phyloP scores from a whole-genome alignment of 2,888 invertebrate genomes.

The Andrena bucephala region DNA sequence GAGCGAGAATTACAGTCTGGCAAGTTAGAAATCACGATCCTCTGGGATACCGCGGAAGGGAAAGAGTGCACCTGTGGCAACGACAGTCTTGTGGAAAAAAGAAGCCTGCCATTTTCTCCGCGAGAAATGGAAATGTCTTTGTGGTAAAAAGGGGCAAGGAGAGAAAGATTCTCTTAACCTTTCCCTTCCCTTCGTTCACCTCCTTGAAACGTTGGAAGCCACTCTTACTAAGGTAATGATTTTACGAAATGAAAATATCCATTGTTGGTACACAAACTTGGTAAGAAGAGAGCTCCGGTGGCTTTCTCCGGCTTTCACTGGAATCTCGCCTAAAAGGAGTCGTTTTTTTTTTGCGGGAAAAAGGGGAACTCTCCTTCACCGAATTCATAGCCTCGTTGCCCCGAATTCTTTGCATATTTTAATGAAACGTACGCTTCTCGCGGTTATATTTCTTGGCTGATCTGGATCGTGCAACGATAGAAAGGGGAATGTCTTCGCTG shows the following conservation, averaged over 20 bases:
- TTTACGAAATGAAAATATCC: constrained; percentile 34
- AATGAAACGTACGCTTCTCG: background rate
- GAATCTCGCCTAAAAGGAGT: background rate
- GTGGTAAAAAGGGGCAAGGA: background rate
- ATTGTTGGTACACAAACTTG: constrained; percentile 4
- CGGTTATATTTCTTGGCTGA: background rate
- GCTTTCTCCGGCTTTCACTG: constrained; percentile 20
- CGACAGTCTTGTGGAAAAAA: background rate
- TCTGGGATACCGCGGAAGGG: background rate
- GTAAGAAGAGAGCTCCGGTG: background rate
- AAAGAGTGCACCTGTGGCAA: background rate
- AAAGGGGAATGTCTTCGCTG: background rate
- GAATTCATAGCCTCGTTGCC: background rate
- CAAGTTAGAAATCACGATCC: background rate
- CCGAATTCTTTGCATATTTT: too few species aligned
- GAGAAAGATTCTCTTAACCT: background rate
- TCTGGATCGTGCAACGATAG: background rate
- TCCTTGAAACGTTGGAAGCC: background rate
- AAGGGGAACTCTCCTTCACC: background rate
- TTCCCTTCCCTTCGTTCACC: background rate
- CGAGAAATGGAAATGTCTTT: background rate
- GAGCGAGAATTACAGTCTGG: background rate
- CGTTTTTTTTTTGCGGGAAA: background rate
- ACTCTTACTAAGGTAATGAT: constrained; percentile 22
- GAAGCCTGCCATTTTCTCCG: background rate